phyloP scores from a whole-genome alignment of 1,140 invertebrate species.

The Lethrus apterus region DNA sequence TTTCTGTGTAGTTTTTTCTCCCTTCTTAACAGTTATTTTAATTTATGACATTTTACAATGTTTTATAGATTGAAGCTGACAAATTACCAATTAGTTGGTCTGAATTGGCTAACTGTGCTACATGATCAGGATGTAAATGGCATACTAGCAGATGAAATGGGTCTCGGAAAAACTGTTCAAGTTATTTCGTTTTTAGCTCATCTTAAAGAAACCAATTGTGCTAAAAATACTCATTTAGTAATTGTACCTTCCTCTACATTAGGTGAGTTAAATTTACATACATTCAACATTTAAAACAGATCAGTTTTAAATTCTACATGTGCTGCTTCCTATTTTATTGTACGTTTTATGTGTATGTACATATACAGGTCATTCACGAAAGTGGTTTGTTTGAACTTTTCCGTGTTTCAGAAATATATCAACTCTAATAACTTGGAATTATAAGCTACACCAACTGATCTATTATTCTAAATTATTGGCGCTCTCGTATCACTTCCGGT shows the following conservation, averaged over 20 bases:
- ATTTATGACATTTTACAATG: neutral
- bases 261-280: conserved; percentile 45
- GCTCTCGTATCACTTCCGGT: no score
- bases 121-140: conserved; percentile 85
- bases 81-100: conserved; percentile 85
- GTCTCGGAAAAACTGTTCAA: conserved; percentile 87
- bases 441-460: no score
- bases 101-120: conserved; percentile 90
- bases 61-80: conserved; percentile 60
- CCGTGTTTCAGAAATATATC: no score
- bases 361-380: no score
- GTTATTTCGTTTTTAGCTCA: conserved; percentile 84
- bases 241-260: conserved; percentile 89
- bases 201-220: conserved; percentile 66
- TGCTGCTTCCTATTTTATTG: no score
- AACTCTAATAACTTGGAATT: no score
- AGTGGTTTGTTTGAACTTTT: no score
- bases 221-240: conserved; percentile 72
- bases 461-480: no score
- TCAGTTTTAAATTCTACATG: no score
- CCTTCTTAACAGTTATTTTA: no score
- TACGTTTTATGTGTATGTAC: conserved; percentile 3
- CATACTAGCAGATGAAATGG: conserved; percentile 91
- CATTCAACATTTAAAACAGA: no score
- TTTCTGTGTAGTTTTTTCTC: no score